Conservation (phyloP, 2,113 vertebrate species). For the Peucedramus taeniatus region DNA sequence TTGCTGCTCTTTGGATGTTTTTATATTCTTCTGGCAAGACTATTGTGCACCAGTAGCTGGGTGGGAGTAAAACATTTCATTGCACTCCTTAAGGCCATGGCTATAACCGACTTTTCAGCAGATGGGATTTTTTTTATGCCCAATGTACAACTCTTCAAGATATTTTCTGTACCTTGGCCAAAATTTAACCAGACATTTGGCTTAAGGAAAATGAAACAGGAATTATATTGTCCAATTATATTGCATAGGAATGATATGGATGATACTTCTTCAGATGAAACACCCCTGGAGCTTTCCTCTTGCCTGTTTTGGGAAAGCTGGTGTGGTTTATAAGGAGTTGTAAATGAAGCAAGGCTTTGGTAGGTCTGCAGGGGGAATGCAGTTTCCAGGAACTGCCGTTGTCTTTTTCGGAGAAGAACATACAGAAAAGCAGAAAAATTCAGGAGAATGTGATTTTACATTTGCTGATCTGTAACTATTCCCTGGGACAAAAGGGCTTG, state of each 20-base stretch:
- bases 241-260: neutral
- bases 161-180: neutral
- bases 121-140: neutral
- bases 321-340: neutral
- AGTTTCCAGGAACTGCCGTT: neutral
- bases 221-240: neutral
- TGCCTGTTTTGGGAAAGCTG: neutral
- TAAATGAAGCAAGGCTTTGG: neutral
- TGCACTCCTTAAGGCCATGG: neutral
- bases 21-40: neutral
- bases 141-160: too few species aligned
- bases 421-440: neutral
- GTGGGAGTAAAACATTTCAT: neutral
- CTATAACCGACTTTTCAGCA: neutral
- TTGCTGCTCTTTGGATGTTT: neutral
- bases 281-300: neutral
- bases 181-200: neutral
- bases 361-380: neutral
- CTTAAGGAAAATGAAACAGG: neutral
- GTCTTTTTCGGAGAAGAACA: neutral
- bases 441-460: neutral
- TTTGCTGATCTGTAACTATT: neutral
- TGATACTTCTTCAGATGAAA: neutral
- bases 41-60: neutral
- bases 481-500: neutral